phyloP scores from a whole-genome alignment of 2,888 invertebrate genomes.

The Cantharis nigra region DNA sequence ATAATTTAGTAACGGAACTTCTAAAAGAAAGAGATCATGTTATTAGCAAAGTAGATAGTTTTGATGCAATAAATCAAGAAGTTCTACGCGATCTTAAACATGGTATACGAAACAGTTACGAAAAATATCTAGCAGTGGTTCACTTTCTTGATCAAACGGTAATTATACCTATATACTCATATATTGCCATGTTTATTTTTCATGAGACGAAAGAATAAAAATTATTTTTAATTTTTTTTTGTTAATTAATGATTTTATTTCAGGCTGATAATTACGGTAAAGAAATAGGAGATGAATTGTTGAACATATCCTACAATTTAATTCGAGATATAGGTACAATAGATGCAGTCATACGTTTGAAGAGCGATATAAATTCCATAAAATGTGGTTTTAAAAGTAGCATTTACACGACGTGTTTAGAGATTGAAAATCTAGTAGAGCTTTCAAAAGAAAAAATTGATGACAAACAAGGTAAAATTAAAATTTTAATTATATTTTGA shows the following conservation, averaged over 20 bases:
- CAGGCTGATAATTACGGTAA: not conserved
- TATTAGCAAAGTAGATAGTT: not conserved
- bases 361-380: not conserved
- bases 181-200: no score
- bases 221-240: no score
- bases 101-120: not conserved
- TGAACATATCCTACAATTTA: not conserved
- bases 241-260: not conserved
- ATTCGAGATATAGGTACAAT: not conserved
- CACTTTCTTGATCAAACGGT: not conserved
- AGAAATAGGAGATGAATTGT: not conserved
- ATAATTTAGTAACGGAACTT: not conserved
- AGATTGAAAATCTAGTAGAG: not conserved
- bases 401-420: rapidly evolving
- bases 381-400: not conserved
- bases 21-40: not conserved
- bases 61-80: not conserved
- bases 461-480: not conserved
- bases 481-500: no score
- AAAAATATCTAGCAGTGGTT: not conserved
- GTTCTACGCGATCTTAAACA: not conserved
- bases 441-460: not conserved
- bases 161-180: no score
- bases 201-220: no score
- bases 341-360: not conserved